Conservation (phyloP, 2,113 vertebrate species). For the Prionailurus viverrinus region DNA sequence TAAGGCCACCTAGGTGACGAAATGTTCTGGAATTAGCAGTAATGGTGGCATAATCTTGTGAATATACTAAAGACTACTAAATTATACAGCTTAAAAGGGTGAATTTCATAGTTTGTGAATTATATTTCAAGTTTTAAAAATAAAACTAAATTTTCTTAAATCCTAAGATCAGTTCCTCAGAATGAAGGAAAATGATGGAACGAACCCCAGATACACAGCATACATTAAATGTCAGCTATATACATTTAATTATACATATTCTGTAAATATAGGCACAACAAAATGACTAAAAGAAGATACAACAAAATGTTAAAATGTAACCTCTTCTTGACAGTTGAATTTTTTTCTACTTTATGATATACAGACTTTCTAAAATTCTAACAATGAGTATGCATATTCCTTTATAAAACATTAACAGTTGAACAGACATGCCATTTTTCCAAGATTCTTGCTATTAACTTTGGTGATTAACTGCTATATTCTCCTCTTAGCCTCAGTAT, state of each 20-base stretch:
- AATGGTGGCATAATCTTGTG: neutral
- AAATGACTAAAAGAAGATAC: slow-evolving; percentile 54
- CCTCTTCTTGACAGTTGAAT: neutral
- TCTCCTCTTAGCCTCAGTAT: neutral
- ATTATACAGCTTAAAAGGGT: neutral
- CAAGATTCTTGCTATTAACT: slow-evolving; percentile 57
- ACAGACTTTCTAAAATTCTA: slow-evolving; percentile 31
- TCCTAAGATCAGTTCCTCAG: slow-evolving; percentile 22
- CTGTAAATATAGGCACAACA: neutral
- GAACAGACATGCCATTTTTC: neutral
- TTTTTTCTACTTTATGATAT: slow-evolving; percentile 47
- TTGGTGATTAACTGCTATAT: slow-evolving; percentile 45
- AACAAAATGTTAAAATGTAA: slow-evolving; percentile 53
- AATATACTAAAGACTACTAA: slow-evolving; percentile 1
- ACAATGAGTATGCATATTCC: neutral
- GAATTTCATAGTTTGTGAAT: neutral
- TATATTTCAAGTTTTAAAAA: slow-evolving; percentile 2
- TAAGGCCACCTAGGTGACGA: neutral
- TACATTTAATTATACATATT: neutral
- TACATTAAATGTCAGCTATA: neutral
- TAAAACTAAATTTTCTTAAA: slow-evolving; percentile 24
- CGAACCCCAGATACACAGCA: neutral
- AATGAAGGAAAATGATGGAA: slow-evolving; percentile 25
- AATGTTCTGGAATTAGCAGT: neutral
- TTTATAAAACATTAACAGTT: slow-evolving; percentile 53